Evolutionary conservation across 2,888 invertebrate genomes (phyloP), one percentile per base, ranked within the genome.

Genomic region (Nemoura dubitans): DNA sequence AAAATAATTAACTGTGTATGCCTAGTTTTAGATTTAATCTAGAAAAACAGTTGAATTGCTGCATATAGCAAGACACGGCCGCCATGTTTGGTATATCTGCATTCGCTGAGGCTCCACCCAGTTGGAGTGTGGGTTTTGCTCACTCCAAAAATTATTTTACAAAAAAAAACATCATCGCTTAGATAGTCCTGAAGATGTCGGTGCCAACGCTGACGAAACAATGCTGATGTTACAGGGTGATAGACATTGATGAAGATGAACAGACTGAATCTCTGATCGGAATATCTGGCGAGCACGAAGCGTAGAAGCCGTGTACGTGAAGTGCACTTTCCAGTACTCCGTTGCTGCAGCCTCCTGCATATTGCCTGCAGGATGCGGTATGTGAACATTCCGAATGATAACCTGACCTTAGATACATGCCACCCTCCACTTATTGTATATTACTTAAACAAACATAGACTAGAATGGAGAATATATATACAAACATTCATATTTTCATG

Each of bases 231-330:
- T 93, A 89, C 89, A 94, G 94, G 90, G 92, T 94, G 89, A 92
- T 93, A 82, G 95, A 95, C 89, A 91, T 93, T 59, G 59, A 59
- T 88, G 94, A 95, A 90, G 93, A 94, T 86, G 95, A 95, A 90
- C 95, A 95, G 91, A 94, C 94, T 27, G 95, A 95, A 91, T 94
- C 95, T 87, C 92, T 95, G 77, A 95, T 95, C 90, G 93, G 93
- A 87, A 93, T 94, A 89, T 92, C 91, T 88, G 92, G 92, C 88
- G 93, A 93, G 89, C 93, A 93, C 89, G 93, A 94, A 90, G 93
- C 93, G 89, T 93, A 91, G 92, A 78, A 21, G 59, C 59, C 21
- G 21, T n/a, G n/a, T n/a, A n/a, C 14, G 59, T 14, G 14, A 21
- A 10, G 14, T 10, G 25, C 27, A 78, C 29, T 78, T 16, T 25